These are phyloP conservation scores for Tethya wilhelma DNA, from an alignment of 37 sponge, comb jelly and placozoan genomes.

Conservation along the genomic window DNA sequence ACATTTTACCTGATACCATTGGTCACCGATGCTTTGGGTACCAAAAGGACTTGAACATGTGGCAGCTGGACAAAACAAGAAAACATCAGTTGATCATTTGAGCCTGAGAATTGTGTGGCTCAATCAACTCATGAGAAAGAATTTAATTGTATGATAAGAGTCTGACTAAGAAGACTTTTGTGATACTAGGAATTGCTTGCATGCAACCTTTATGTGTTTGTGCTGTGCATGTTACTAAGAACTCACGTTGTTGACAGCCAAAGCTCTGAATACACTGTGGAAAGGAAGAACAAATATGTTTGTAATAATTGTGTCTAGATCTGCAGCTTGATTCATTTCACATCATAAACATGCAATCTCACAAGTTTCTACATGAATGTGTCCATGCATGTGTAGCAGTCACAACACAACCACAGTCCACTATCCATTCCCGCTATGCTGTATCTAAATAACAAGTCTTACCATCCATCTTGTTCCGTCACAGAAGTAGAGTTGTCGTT, in stretches of 20 bases:
- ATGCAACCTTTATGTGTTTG: too few relatives aligned
- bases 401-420: too few relatives aligned
- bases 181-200: neutral
- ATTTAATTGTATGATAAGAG: too few relatives aligned
- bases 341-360: too few relatives aligned
- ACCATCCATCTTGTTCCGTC: conserved; percentile 41
- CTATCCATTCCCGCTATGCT: too few relatives aligned
- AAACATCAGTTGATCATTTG: too few relatives aligned
- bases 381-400: too few relatives aligned
- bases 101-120: neutral
- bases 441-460: neutral
- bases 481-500: conserved; percentile 35
- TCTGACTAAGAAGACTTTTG: neutral
- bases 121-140: neutral
- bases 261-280: conserved; percentile 26
- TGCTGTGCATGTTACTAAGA: too few relatives aligned
- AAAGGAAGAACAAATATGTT: neutral
- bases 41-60: conserved; percentile 42
- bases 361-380: too few relatives aligned
- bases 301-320: too few relatives aligned
- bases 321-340: neutral
- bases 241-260: conserved; percentile 30
- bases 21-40: conserved; percentile 1
- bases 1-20: conserved; percentile 44
- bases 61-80: neutral